Evolutionary conservation across 2,113 vertebrate genomes (phyloP), one percentile per base, ranked within the genome.

Genomic region (Nansenia antarctica): DNA sequence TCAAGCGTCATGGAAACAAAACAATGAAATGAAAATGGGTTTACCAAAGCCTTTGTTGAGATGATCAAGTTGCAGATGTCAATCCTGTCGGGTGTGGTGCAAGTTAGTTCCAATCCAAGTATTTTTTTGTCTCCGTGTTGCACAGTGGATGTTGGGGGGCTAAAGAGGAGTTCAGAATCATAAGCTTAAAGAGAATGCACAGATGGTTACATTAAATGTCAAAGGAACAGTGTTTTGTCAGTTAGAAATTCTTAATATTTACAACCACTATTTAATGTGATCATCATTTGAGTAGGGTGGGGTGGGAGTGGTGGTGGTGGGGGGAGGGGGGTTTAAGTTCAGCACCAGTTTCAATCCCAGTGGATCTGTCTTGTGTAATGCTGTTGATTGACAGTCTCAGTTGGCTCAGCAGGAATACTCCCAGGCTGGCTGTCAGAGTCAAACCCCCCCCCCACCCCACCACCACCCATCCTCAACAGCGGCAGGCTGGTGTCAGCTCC

Each of bases 31-130:
- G 9, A n/a, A n/a, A n/a, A 62, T 24, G 65, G 60, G 68, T 68
- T 57, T 78, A 81, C 81, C 83, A 85, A 87, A 83, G 78, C 72
- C 72, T 58, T 63, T 76, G 30, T 57, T 57, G 45, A 73, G 18
- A 73, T 15, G 8, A 53, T 74, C 53, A 70, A 67, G 53, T 72
- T 72, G 74, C 58, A 31, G 32, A 37, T 54, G 64, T 77, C 52
- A 62, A 62, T 70, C 57, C 26, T 76, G 37, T 65, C 58, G 11
- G n/a, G 37, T 45, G 34, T 72, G 53, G 58, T 63, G 53, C 11
- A 58, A 22, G n/a, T 14, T 32, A 31, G 30, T 63, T 67, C 62
- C 31, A 32, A 34, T 60, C 18, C 9, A 57, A 14, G 60, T 35
- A 60, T 53, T 63, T 70, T 66, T 59, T 54, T 29, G 61, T 76